Evolutionary conservation across 2,888 invertebrate species (phyloP), one percentile per base, ranked within the genome.

Genomic region (Cerastoderma edule): DNA sequence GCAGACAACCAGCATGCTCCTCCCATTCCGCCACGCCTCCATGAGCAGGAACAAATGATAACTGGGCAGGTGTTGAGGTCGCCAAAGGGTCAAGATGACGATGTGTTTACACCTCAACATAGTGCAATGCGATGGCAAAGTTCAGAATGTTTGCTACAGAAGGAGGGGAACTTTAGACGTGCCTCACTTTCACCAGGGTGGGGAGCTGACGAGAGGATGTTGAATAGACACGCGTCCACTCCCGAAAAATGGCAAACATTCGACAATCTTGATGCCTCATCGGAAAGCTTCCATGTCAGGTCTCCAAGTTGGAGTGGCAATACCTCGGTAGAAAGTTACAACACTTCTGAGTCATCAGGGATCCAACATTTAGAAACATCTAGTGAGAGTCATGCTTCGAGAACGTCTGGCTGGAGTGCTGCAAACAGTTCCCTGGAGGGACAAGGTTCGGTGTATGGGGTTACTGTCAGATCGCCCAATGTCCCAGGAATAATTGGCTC

Each of bases 1-100:
- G 39, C 35, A 24, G 60, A 60, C 22, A 39, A 39, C 1, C 10
- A 30, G 4, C 50, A 50, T 30, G 68, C 72, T 4, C 76, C 76
- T 4, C 76, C 76, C 2, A 48, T 67, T 50, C 76, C 76, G 8
- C 76, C 72, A 16, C 39, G 72, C 8, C 50, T 46, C 24, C 67
- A 76, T 24, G 60, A 60, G 2, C 35, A 60, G 13, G 60, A 39
- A 22, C 32, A 30, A 27, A 8, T 39, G n/a, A 1, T 39, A 28
- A 60, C 39, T 39, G 35, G 35, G 1, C 60, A 60, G 39, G 60
- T 60, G 8, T 39, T 60, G 39, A 35, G 60, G 39, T 60, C 60
- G 22, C 60, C 60, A 1, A 60, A 60, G 27, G 60, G 60, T 32
- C 60, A 19, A 39, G 60, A 60, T n/a, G 60, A 60, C 27, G 60